Conservation (phyloP, 2,113 vertebrate genomes). For the Malurus cyaneus region DNA sequence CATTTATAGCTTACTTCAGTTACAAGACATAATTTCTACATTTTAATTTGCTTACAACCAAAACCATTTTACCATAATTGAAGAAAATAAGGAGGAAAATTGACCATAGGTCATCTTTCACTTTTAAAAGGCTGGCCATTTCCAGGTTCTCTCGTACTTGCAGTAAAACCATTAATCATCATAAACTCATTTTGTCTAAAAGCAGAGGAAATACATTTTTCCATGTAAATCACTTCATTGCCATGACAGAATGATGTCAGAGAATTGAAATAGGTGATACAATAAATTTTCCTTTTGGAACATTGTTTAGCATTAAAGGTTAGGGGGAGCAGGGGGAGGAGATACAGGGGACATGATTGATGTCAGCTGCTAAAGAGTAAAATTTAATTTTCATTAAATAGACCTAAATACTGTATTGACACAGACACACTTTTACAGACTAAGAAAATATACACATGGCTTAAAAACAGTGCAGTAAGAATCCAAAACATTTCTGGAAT, state of each 20-base stretch:
- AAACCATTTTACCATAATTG: neutral
- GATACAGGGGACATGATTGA: neutral
- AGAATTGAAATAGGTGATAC: constrained; percentile 27
- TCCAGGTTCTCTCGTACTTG: constrained; percentile 3
- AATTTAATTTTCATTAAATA: constrained; percentile 31
- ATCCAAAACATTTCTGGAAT: neutral
- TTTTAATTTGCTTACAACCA: neutral
- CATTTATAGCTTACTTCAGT: neutral
- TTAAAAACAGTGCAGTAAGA: neutral
- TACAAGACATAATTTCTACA: neutral
- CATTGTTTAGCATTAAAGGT: constrained; percentile 34
- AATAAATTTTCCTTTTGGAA: constrained; percentile 47
- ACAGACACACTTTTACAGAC: neutral
- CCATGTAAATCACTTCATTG: constrained; percentile 55
- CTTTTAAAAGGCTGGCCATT: neutral
- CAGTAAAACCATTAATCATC: constrained; percentile 59
- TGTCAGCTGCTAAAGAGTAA: neutral
- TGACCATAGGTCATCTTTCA: neutral
- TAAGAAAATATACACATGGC: neutral
- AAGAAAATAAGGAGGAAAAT: neutral
- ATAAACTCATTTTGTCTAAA: constrained; percentile 66
- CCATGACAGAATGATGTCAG: constrained; percentile 58
- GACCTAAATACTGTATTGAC: neutral
- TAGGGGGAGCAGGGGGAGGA: neutral
- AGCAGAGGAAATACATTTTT: constrained; percentile 48